Conservation (phyloP, 2,888 invertebrate species). For the Apomyelois bistriatella region DNA sequence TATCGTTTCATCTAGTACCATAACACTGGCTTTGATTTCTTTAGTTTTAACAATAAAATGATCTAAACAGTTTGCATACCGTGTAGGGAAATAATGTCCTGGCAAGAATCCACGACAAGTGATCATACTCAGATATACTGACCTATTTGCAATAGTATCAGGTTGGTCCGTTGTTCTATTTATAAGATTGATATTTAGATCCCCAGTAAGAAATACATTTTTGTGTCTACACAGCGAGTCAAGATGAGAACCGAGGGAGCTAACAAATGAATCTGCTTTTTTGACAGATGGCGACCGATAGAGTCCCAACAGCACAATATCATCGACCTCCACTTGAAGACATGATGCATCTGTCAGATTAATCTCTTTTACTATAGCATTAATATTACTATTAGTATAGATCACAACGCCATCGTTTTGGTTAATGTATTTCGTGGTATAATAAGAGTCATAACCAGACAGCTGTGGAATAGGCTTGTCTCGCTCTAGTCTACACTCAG, state of each 20-base stretch:
- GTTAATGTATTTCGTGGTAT: neutral
- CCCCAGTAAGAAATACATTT: conserved; percentile 5
- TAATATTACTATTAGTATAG: neutral
- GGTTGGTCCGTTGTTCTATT: neutral
- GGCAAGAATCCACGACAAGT: neutral
- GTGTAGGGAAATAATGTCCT: conserved; percentile 7
- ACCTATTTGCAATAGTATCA: neutral
- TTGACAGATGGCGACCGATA: neutral
- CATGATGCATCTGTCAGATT: neutral
- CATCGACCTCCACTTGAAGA: neutral
- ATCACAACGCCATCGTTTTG: neutral
- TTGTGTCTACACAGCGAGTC: neutral
- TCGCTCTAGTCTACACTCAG: neutral
- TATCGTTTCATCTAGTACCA: neutral
- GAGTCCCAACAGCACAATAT: neutral
- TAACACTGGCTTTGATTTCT: neutral
- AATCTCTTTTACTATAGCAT: neutral
- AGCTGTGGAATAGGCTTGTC: neutral
- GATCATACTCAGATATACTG: neutral
- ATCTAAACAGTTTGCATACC: neutral
- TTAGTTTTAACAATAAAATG: conserved; percentile 2
- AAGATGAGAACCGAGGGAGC: neutral
- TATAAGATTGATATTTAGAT: conserved; percentile 8
- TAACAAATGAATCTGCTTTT: neutral
- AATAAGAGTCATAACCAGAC: neutral